A percentile compares a stretch with the other conserved stretches of the same genome.
Evolutionary conservation across 2,888 invertebrate genomes (phyloP).

Genomic region (Drosophila sordidapex): DNA sequence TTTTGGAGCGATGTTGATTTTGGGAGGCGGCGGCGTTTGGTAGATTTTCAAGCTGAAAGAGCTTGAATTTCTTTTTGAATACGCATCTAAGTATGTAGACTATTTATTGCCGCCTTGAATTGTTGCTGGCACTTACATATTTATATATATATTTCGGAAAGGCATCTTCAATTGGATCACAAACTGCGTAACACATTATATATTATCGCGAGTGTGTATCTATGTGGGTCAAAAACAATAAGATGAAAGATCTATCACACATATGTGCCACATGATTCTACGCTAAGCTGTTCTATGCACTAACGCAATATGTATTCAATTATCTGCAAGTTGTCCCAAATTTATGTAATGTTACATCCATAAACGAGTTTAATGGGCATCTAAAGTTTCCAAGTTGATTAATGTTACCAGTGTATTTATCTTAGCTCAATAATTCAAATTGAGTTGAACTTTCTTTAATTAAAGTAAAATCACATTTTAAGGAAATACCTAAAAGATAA

Average conservation of each 20-base stretch:
- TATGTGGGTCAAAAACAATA: conserved; percentile 28
- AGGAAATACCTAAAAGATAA: not conserved
- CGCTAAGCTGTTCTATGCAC: not conserved
- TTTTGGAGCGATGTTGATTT: conserved; percentile 26
- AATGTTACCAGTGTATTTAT: not conserved
- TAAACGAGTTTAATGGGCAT: not conserved
- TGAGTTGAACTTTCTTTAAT: not conserved
- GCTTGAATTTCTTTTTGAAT: conserved; percentile 54
- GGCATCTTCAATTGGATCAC: conserved; percentile 34
- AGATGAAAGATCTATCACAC: conserved; percentile 13
- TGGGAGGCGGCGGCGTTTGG: conserved; percentile 18
- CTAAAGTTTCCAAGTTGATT: not conserved
- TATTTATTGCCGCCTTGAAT: conserved; percentile 37
- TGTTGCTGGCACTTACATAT: conserved; percentile 3
- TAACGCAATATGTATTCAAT: conserved; percentile 2
- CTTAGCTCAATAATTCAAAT: not conserved
- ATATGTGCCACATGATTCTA: conserved; percentile 12
- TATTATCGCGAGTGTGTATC: conserved; percentile 12
- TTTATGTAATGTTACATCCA: not conserved
- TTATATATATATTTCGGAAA: not conserved
- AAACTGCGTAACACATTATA: conserved; percentile 24
- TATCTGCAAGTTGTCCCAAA: not conserved
- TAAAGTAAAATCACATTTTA: not conserved
- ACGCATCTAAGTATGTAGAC: conserved; percentile 30
- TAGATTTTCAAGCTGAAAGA: conserved; percentile 34